A percentile compares a stretch with the other conserved stretches of the same genome.
Evolutionary conservation across 35 echinoderm and acorn worm species (phyloP).

Genomic region (Patiria miniata): DNA sequence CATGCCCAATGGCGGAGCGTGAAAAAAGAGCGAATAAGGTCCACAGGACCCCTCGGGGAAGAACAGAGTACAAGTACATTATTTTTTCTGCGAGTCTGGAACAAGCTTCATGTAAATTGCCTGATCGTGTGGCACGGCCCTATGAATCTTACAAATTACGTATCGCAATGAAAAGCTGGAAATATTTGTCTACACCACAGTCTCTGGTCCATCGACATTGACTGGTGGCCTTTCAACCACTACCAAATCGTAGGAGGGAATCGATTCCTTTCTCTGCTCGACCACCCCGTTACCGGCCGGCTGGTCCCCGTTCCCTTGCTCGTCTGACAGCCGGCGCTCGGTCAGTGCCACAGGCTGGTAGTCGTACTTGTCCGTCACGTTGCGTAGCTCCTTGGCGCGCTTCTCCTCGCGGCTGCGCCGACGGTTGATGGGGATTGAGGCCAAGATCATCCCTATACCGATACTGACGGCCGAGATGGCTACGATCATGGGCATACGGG

Average conservation of each 20-base stretch:
- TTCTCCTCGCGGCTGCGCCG: conserved; percentile 63
- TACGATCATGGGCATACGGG: conserved; percentile 84
- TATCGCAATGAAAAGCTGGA: neutral
- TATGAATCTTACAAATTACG: too few species aligned
- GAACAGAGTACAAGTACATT: too few species aligned
- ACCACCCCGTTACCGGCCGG: too few species aligned
- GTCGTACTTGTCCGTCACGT: conserved; percentile 60
- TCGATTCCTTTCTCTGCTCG: too few species aligned
- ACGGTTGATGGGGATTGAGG: conserved; percentile 70
- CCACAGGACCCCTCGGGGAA: too few species aligned
- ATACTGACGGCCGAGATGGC: conserved; percentile 74
- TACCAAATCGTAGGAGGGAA: neutral
- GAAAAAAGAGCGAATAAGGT: too few species aligned
- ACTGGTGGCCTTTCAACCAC: neutral
- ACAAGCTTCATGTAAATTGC: too few species aligned
- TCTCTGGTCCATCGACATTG: neutral
- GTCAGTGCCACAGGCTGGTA: neutral
- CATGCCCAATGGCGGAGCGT: too few species aligned
- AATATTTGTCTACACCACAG: neutral
- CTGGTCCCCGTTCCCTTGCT: too few species aligned
- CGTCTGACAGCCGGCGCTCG: neutral
- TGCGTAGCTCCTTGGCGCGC: conserved; percentile 47
- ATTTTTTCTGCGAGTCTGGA: too few species aligned
- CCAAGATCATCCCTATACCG: conserved; percentile 79
- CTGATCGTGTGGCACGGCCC: too few species aligned